Evolutionary conservation across 1,140 invertebrate species (phyloP).

Genomic region (Drosophila cardini): DNA sequence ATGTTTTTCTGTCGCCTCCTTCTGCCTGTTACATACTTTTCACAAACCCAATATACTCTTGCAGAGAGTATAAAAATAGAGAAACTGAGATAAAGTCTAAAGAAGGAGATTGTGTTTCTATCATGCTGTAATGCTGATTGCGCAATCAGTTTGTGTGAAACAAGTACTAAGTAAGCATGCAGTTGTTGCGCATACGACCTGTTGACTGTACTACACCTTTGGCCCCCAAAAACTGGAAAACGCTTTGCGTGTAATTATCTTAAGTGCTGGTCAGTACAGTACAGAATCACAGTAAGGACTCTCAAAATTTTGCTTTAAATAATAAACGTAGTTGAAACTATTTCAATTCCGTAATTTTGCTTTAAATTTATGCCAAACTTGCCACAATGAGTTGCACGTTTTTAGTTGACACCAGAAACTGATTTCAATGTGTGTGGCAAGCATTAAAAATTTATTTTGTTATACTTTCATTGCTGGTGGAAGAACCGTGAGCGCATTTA

Average conservation of each 20-base stretch:
- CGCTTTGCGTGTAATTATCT: constrained; percentile 30
- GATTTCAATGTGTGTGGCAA: constrained; percentile 22
- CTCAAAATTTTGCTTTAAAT: neutral
- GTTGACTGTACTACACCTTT: constrained; percentile 34
- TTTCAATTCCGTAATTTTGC: neutral
- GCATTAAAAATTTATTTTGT: constrained; percentile 27
- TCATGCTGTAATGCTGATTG: constrained; percentile 47
- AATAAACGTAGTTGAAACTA: neutral
- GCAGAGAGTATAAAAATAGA: no score
- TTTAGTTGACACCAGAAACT: neutral
- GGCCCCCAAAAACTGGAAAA: constrained; percentile 4
- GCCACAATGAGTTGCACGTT: neutral
- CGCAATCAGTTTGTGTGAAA: constrained; percentile 36
- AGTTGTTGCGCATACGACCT: constrained; percentile 47
- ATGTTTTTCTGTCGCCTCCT: no score
- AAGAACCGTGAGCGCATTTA: constrained; percentile 50
- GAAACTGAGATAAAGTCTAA: neutral
- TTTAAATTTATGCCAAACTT: constrained; percentile 12
- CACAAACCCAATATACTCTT: no score
- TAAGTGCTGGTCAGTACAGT: constrained; percentile 32
- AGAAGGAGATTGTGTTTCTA: constrained; percentile 18
- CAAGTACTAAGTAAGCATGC: constrained; percentile 8
- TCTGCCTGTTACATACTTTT: no score
- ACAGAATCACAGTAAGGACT: neutral
- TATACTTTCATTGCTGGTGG: constrained; percentile 3